Evolutionary conservation across 2,797 vertebrate species (phyloP), one percentile per base, ranked within the genome.

Genomic region (Coregonus sp.): DNA sequence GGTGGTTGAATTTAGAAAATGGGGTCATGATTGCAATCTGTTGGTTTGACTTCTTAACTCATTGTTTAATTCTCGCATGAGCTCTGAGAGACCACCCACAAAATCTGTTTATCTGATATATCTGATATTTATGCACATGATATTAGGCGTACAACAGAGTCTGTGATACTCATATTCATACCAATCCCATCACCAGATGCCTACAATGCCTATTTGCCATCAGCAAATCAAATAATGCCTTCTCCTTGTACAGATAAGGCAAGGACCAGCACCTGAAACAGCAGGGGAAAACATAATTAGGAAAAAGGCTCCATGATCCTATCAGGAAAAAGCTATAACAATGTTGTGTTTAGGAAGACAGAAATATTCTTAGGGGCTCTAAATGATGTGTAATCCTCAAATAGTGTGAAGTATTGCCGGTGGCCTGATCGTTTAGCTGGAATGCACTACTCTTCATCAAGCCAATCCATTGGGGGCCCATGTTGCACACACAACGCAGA

Each of bases 391-490:
- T 52, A 72, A 69, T 75, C 18, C 73, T 50, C 35, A 40, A 31
- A 61, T 59, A 20, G 40, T 29, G 29, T 25, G 16, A 76, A 72
- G 73, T 52, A 59, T 65, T 54, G 73, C 71, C 61, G 66, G 72
- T 20, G 67, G n/a, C 47, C 51, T 80, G 76, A 83, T 79, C 79
- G 65, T 81, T 47, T 73, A 68, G 73, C 71, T 76, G 72, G 78
- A 81, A 75, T 16, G 37, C 31, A 67, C 65, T 54, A 40, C 5
- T 59, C 73, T 84, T 76, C 69, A 76, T 80, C 65, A 59, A 29
- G 61, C 73, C 65, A 29, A 74, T 25, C 25, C 25, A 25, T 25
- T 25, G 25, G 20, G 59, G 20, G 59, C 59, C 20, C 7, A 1
- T 61, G 59, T 40, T 56, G 20, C n/a, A 18, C 51, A 14, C 29